These are phyloP conservation scores for Characodon lateralis DNA, from an alignment of 2,797 vertebrate genomes.

Conservation along the genomic window DNA sequence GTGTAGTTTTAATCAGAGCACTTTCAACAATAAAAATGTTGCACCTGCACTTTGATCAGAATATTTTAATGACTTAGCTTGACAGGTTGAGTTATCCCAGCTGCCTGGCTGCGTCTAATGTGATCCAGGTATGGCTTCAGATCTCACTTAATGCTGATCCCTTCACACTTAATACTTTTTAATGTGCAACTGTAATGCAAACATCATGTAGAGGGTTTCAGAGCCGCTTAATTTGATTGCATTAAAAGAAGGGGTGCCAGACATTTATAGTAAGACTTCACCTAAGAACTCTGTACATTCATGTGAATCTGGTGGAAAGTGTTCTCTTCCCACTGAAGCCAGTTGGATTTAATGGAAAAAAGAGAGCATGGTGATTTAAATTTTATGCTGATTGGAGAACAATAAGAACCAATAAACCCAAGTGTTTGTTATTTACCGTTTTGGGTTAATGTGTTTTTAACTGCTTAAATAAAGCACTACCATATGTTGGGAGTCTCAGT, in stretches of 20 bases:
- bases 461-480: conserved; percentile 61
- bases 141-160: conserved; percentile 66
- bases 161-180: conserved; percentile 49
- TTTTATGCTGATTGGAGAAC: conserved; percentile 43
- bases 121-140: conserved; percentile 66
- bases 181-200: conserved; percentile 67
- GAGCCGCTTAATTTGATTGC: conserved; percentile 68
- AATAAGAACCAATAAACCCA: conserved; percentile 60
- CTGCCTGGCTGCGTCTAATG: conserved; percentile 60
- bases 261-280: conserved; percentile 72
- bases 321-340: conserved; percentile 39
- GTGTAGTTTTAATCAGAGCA: conserved; percentile 19
- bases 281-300: conserved; percentile 66
- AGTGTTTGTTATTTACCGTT: conserved; percentile 69
- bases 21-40: conserved; percentile 16
- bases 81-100: conserved; percentile 44
- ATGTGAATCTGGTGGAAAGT: conserved; percentile 69
- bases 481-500: conserved; percentile 72
- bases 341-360: conserved; percentile 38
- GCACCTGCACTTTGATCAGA: conserved; percentile 54
- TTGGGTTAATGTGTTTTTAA: conserved; percentile 73
- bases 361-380: conserved; percentile 35
- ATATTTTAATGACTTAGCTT: conserved; percentile 45
- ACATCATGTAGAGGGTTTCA: conserved; percentile 61
- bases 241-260: conserved; percentile 31